Percentiles rank a stretch among this genome's conserved stretches.
phyloP scores from a whole-genome alignment of 2,888 invertebrate genomes.

The Pseudeuparius sepicola region DNA sequence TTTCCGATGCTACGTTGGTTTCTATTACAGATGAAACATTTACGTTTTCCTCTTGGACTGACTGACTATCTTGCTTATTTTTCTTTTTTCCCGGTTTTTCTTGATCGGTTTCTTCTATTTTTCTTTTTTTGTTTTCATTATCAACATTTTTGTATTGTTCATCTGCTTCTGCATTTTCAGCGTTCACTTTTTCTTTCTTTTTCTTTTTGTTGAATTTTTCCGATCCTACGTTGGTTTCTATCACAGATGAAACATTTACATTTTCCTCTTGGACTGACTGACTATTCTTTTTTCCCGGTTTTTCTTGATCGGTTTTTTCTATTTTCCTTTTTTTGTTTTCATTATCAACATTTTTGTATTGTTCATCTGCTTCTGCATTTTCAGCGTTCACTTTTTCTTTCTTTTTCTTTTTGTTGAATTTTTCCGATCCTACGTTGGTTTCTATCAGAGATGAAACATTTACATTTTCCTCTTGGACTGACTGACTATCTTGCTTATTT shows the following conservation, averaged over 20 bases:
- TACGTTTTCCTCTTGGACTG: conserved; percentile 10
- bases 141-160: conserved; percentile 4
- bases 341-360: neutral
- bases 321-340: conserved; percentile 19
- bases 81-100: conserved; percentile 12
- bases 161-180: conserved; percentile 31
- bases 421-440: conserved; percentile 8
- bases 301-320: conserved; percentile 25
- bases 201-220: conserved; percentile 22
- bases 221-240: conserved; percentile 3
- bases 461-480: conserved; percentile 10
- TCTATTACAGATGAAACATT: neutral
- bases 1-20: conserved; percentile 9
- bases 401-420: conserved; percentile 27
- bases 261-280: conserved; percentile 13
- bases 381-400: conserved; percentile 37
- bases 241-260: neutral
- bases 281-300: conserved; percentile 11
- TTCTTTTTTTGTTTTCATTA: conserved; percentile 18
- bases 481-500: no score
- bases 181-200: conserved; percentile 37
- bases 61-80: no score
- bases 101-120: conserved; percentile 25
- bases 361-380: conserved; percentile 28
- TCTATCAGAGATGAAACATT: neutral